Base-by-base conservation (phyloP, 2,888 invertebrate species). In the Strigamia crassipes region DNA sequence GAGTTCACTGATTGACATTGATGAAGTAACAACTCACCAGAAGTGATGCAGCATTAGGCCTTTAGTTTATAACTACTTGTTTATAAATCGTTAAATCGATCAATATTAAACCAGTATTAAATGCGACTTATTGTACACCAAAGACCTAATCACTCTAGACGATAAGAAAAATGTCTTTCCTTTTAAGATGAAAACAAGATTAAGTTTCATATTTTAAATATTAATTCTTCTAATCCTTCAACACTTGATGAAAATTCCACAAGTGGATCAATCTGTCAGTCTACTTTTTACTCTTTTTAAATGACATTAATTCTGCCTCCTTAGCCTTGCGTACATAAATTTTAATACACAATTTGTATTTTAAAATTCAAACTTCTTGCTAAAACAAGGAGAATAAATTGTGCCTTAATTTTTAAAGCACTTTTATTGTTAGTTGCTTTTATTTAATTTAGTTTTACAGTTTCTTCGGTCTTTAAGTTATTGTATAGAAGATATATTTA, bases 261-360 rank as follows among this genome's bases (percentile, higher is more conserved):
- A 73, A 31, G 73, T 73, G 73, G 73, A 73, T 73, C 73, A 73
- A 73, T 73, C 73, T 73, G 73, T 73, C 73, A 73, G 73, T 15
- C 73, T 31, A 73, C 23, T 73, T 73, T 73, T 31, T 27, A 73
- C 31, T 73, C 73, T 6, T 31, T 8, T 73, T 73, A 73, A 73
- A 73, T 73, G 73, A 73, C 73, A 73, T 73, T 73, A 73, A 73
- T 73, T 73, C 73, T 73, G 9, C 56, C 27, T 73, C n/a, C 31
- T 73, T 73, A 27, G 5, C 31, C 73, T 27, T 31, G 73, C 27
- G 27, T 15, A 15, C 6, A 31, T 15, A 31, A 73, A 31, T 73
- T 23, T 4, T 66, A 66, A 61, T 61, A n/a, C 13, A 61, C 61
- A 61, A 66, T 21, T 66, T 66, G 21, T 23, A 23, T 23, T 23